A percentile compares a stretch with the other conserved stretches of the same genome.
Evolutionary conservation across 2,113 vertebrate genomes (phyloP).

Genomic region (Falco punctatus): DNA sequence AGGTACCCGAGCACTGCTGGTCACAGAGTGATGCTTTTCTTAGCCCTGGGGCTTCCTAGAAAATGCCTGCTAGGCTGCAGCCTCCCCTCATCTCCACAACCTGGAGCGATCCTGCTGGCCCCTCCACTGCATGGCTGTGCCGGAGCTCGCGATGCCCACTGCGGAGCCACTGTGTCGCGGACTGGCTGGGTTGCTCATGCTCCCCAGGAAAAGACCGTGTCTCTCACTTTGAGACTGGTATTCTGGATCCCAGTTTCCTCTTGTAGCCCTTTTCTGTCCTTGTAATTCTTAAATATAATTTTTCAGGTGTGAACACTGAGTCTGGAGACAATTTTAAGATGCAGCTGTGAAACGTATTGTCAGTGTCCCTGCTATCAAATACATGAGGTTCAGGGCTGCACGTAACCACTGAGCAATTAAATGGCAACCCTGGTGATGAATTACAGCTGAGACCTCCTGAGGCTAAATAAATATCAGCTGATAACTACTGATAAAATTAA

Average conservation of each 20-base stretch:
- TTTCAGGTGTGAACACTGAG: slow-evolving; percentile 24
- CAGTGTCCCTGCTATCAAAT: slow-evolving; percentile 29
- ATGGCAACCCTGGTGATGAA: slow-evolving; percentile 49
- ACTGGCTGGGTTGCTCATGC: background rate
- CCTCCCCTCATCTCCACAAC: background rate
- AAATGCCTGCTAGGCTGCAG: background rate
- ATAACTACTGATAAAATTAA: slow-evolving; percentile 16
- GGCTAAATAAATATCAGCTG: slow-evolving; percentile 29
- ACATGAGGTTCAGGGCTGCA: slow-evolving; percentile 45
- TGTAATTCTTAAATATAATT: background rate
- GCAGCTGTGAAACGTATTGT: slow-evolving; percentile 57
- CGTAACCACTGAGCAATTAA: slow-evolving; percentile 39
- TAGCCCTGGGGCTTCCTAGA: accelerated
- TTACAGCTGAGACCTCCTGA: slow-evolving; percentile 28
- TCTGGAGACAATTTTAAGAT: slow-evolving; percentile 14
- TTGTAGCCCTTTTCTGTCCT: background rate
- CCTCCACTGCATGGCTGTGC: accelerated
- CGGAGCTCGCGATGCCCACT: background rate
- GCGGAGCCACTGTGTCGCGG: accelerated
- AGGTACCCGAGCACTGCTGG: background rate
- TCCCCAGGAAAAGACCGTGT: accelerated
- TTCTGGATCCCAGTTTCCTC: background rate
- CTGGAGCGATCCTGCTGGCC: accelerated
- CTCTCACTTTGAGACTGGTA: background rate
- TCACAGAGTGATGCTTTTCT: background rate